Base-by-base conservation (phyloP, 2,888 invertebrate species). In the Cylloceria caligata region DNA sequence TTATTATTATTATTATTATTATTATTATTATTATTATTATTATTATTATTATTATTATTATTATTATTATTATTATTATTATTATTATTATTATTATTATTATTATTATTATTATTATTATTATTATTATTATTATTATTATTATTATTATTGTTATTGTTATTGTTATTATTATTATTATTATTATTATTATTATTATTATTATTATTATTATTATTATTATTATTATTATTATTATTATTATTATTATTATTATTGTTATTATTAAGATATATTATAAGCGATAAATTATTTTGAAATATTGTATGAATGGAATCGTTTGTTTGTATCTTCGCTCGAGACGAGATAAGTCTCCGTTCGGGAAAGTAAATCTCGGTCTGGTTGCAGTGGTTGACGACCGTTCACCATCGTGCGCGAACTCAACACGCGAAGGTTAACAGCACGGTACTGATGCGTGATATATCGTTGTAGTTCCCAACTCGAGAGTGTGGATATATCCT, bases 341-440 rank as follows among this genome's bases (percentile, higher is more conserved):
- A 39, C 34, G 62, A 64, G 24, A 73, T 30, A 52, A 42, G 39
- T 74, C 65, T 74, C n/a, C 7, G 45, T 52, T 45, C 39, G 69
- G n/a, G 69, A 69, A 69, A 69, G 69, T 69, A 69, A 69, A 39
- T 55, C 21, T 55, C 19, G 47, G 34, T n/a, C 42, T 21, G 34
- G 16, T 30, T 21, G 11, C 13, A 16, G 55, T 55, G n/a, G 55
- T 57, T n/a, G 34, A n/a, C 36, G 57, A 67, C 67, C 42, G 42
- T 57, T 16, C 11, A 24, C 57, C 74, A 42, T 34, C 47, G 16
- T 49, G 67, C 27, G 67, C 52, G 75, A 75, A 67, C 67, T 57
- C 57, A 67, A 55, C 67, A 75, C 67, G 75, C 75, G 67, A 75
- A 75, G 67, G 75, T 67, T 67, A 67, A 36, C 34, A 47, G 52